Evolutionary conservation across 2,797 vertebrate genomes (phyloP).

Genomic region (Darevskia nairensis): DNA sequence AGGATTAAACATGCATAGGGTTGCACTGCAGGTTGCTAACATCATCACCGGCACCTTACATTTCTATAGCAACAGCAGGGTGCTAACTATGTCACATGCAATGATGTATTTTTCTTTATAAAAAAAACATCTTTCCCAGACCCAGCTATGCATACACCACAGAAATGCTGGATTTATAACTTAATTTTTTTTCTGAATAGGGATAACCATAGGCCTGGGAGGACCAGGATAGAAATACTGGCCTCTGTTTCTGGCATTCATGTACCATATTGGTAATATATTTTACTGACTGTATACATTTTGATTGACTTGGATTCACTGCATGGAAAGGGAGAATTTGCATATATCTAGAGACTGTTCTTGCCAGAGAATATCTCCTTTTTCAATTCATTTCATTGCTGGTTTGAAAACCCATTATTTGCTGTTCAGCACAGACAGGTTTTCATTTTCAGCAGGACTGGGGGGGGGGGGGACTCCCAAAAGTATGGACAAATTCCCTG

Average conservation of each 20-base stretch:
- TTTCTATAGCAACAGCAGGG: background rate
- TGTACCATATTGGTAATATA: conserved; percentile 46
- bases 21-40: background rate
- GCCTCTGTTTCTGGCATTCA: conserved; percentile 49
- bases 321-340: conserved; percentile 57
- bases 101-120: background rate
- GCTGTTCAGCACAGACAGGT: conserved; percentile 39
- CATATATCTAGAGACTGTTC: conserved; percentile 63
- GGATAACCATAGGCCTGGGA: conserved; percentile 32
- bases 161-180: background rate
- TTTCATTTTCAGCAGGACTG: conserved; percentile 64
- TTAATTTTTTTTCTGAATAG: conserved; percentile 29
- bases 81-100: background rate
- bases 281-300: conserved; percentile 55
- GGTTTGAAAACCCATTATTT: conserved; percentile 68
- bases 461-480: conserved; percentile 33
- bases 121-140: too few relatives aligned
- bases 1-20: background rate
- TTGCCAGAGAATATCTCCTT: conserved; percentile 54
- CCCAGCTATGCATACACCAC: too few relatives aligned
- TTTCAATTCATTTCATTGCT: conserved; percentile 52
- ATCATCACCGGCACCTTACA: background rate
- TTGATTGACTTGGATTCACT: conserved; percentile 63
- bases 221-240: conserved; percentile 24
- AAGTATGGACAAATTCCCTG: conserved; percentile 48